Conservation (phyloP, 2,888 invertebrate species). For the Drosophila longiperda region DNA sequence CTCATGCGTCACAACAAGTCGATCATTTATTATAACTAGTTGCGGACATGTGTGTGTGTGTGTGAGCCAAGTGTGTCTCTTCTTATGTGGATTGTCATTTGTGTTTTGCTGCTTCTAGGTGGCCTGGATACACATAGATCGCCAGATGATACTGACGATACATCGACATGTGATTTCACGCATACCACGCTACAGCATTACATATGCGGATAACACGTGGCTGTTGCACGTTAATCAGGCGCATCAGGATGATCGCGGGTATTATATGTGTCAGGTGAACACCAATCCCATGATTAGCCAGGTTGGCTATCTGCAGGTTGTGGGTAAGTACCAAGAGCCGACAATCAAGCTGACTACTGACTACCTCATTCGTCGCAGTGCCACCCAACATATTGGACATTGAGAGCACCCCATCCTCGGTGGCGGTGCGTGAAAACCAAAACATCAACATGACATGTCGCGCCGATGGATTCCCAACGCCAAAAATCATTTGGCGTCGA, state of each 20-base stretch:
- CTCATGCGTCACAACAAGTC: slow-evolving; percentile 62
- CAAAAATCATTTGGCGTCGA: slow-evolving; percentile 96
- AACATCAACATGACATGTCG: slow-evolving; percentile 96
- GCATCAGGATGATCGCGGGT: slow-evolving; percentile 95
- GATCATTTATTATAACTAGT: slow-evolving; percentile 70
- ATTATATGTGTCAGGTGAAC: slow-evolving; percentile 88
- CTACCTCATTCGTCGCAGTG: slow-evolving; percentile 86
- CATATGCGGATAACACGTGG: slow-evolving; percentile 97
- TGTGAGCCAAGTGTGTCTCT: slow-evolving; percentile 6
- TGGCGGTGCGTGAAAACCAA: slow-evolving; percentile 96
- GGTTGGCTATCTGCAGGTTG: slow-evolving; percentile 96
- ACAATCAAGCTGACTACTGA: background rate
- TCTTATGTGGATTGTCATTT: slow-evolving; percentile 22
- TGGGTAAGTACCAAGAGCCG: slow-evolving; percentile 88
- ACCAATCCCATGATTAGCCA: slow-evolving; percentile 98
- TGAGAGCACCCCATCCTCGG: slow-evolving; percentile 95
- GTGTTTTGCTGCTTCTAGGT: slow-evolving; percentile 87
- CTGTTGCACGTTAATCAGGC: slow-evolving; percentile 95
- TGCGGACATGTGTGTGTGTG: slow-evolving; percentile 18
- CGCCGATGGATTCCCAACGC: slow-evolving; percentile 95
- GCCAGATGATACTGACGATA: slow-evolving; percentile 96
- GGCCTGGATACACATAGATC: slow-evolving; percentile 97
- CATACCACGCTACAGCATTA: slow-evolving; percentile 95
- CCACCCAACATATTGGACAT: slow-evolving; percentile 97
- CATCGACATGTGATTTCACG: slow-evolving; percentile 96